Evolutionary conservation across 2,113 vertebrate species (phyloP).

Genomic region (Jaculus jaculus): DNA sequence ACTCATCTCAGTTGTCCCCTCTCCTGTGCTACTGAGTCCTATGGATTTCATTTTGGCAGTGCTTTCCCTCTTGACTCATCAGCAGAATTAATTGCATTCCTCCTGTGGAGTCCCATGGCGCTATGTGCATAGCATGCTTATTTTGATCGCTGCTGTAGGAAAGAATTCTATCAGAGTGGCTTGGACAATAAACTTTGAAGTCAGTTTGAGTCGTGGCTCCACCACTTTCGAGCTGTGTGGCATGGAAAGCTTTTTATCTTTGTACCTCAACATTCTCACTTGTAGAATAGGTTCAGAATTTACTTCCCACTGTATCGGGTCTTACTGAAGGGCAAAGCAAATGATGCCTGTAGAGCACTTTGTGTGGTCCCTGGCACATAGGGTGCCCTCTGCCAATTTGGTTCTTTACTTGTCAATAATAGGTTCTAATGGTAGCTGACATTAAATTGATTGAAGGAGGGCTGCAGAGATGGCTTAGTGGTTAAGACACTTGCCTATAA

Average conservation of each 20-base stretch:
- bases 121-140: neutral
- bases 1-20: constrained; percentile 40
- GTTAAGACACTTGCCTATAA: no score
- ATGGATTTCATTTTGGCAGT: constrained; percentile 42
- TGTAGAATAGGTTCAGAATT: neutral
- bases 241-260: neutral
- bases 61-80: neutral
- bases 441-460: neutral
- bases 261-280: neutral
- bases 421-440: neutral
- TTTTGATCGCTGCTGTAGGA: neutral
- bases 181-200: neutral
- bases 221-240: neutral
- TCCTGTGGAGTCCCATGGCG: neutral
- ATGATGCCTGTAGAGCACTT: neutral
- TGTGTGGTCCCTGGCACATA: neutral
- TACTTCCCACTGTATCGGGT: neutral
- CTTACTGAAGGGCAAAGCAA: neutral
- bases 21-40: neutral
- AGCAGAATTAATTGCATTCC: neutral
- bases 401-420: neutral
- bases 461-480: no score
- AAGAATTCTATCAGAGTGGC: neutral
- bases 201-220: neutral
- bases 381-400: neutral